Evolutionary conservation across 1,140 invertebrate species (phyloP).

Genomic region (Pogonomyrmex barbatus): DNA sequence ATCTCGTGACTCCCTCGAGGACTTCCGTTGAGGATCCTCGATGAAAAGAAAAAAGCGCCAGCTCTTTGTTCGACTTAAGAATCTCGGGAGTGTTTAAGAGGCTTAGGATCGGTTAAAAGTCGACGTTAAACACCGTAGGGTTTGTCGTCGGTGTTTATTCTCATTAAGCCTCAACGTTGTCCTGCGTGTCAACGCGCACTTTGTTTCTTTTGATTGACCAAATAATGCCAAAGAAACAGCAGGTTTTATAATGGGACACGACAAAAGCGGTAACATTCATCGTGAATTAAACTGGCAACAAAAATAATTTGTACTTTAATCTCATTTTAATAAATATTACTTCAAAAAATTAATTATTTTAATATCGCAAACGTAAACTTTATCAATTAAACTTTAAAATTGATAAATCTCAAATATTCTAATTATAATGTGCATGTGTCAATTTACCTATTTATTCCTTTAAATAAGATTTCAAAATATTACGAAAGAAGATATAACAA

Average conservation of each 20-base stretch:
- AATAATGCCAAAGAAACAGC: conserved; percentile 1
- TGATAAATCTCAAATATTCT: background rate
- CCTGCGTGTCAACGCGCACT: conserved; percentile 37
- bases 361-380: background rate
- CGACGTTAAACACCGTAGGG: conserved; percentile 79
- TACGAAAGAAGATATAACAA: background rate
- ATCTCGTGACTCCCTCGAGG: conserved; percentile 75
- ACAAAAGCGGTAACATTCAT: background rate
- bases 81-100: conserved; percentile 83
- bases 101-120: conserved; percentile 84
- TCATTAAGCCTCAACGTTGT: conserved; percentile 29
- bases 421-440: background rate
- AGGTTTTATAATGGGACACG: background rate
- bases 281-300: background rate
- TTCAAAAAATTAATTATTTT: background rate
- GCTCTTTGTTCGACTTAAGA: conserved; percentile 85
- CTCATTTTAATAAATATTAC: background rate
- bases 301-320: background rate
- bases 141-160: conserved; percentile 45
- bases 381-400: background rate
- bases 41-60: conserved; percentile 79
- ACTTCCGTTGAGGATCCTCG: conserved; percentile 63
- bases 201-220: background rate
- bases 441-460: background rate
- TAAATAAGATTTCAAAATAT: background rate